Percentiles rank a stretch among this genome's conserved stretches.
Conservation (phyloP, 2,888 invertebrate species). For the Trachelus stipa region DNA sequence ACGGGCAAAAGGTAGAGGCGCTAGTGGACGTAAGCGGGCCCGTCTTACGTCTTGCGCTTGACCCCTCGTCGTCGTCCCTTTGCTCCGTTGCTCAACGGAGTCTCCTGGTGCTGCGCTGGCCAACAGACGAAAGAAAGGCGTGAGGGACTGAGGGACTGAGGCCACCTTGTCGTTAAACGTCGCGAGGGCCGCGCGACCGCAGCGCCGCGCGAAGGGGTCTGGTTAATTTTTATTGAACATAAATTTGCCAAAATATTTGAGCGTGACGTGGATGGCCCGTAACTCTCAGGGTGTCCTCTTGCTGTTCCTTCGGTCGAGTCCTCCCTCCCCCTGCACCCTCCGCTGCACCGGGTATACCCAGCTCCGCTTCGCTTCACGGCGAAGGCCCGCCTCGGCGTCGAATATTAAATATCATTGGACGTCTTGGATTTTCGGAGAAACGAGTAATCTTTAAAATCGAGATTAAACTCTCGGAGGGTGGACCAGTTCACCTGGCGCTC, state of each 20-base stretch:
- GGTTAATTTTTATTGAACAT: constrained; percentile 67
- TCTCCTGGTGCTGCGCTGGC: constrained; percentile 14
- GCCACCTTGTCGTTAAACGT: constrained; percentile 50
- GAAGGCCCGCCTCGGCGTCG: constrained; percentile 19
- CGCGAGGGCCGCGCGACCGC: constrained; percentile 44
- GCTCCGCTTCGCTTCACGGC: constrained; percentile 10
- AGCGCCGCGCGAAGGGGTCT: constrained; percentile 49
- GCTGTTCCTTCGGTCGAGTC: constrained; percentile 21
- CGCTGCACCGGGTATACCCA: constrained; percentile 9
- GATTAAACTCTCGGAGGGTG: not conserved
- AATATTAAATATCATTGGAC: constrained; percentile 52
- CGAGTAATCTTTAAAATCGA: not conserved
- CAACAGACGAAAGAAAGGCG: constrained; percentile 17
- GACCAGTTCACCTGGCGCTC: no score
- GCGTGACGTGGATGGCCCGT: constrained; percentile 63
- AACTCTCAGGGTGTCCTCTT: constrained; percentile 51
- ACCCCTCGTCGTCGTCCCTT: constrained; percentile 20
- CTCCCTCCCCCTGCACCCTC: constrained; percentile 12
- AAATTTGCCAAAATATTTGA: constrained; percentile 67
- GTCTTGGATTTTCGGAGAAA: constrained; percentile 45
- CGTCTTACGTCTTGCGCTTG: constrained; percentile 28
- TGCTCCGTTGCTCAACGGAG: constrained; percentile 24
- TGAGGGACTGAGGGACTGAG: constrained; percentile 32
- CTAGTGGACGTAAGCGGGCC: constrained; percentile 2
- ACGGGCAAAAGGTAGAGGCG: constrained; percentile 9